Evolutionary conservation across 2,888 invertebrate genomes (phyloP).

Genomic region (Acanthococcus lagerstroemiae): DNA sequence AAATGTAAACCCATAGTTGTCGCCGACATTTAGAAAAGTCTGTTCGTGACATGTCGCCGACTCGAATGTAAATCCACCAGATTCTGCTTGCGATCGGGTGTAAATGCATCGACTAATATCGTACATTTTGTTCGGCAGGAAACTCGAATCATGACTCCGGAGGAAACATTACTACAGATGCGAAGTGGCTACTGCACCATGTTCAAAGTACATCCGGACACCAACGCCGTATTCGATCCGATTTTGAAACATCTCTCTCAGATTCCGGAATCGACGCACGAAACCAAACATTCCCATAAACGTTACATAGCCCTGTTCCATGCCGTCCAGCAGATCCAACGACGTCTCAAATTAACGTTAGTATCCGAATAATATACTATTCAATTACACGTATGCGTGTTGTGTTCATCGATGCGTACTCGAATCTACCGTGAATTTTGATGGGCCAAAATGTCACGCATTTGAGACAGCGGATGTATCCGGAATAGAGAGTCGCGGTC

Average conservation of each 20-base stretch:
- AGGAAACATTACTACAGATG: slow-evolving; percentile 24
- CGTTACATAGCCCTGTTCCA: slow-evolving; percentile 28
- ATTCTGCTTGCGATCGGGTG: too few species aligned
- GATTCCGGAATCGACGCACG: slow-evolving; percentile 42
- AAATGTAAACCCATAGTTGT: too few species aligned
- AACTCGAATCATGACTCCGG: slow-evolving; percentile 30
- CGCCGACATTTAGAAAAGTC: too few species aligned
- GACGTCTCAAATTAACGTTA: slow-evolving; percentile 30
- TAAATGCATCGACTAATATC: too few species aligned
- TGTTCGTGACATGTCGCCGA: too few species aligned
- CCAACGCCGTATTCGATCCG: slow-evolving; percentile 46
- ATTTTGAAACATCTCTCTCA: slow-evolving; percentile 38
- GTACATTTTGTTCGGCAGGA: slow-evolving; percentile 1
- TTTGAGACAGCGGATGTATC: neutral
- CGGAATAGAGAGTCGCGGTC: neutral
- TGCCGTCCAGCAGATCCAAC: slow-evolving; percentile 29
- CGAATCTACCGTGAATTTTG: neutral
- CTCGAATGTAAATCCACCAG: too few species aligned
- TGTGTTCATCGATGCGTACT: neutral
- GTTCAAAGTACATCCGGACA: slow-evolving; percentile 66
- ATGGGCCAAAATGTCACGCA: neutral
- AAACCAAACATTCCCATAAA: slow-evolving; percentile 33
- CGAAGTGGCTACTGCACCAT: slow-evolving; percentile 56
- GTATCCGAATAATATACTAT: neutral
- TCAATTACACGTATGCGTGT: neutral